Conservation (phyloP, 1,140 invertebrate genomes). For the Cydia pomonella region DNA sequence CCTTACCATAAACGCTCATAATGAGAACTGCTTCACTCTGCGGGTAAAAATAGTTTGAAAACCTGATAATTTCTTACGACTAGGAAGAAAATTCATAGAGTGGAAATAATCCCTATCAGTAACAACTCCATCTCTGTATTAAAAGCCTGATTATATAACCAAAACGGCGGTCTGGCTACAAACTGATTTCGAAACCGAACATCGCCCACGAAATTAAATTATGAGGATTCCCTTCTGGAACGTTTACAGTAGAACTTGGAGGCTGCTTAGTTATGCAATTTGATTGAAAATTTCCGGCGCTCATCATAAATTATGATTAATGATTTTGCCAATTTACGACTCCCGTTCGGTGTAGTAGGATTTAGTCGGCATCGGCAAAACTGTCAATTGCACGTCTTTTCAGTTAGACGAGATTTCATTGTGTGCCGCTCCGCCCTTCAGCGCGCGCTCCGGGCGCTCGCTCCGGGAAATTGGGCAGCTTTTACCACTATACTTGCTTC, state of each 20-base stretch:
- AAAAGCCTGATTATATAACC: background rate
- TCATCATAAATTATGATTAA: constrained; percentile 24
- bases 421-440: constrained; percentile 17
- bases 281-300: constrained; percentile 25
- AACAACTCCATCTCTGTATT: background rate
- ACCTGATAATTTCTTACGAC: no score
- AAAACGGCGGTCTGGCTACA: background rate
- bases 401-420: constrained; percentile 35
- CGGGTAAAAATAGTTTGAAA: no score
- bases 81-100: background rate
- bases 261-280: constrained; percentile 30
- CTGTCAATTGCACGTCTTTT: constrained; percentile 26
- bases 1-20: no score
- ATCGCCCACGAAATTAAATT: constrained; percentile 19
- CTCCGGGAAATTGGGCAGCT: constrained; percentile 31
- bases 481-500: constrained; percentile 16
- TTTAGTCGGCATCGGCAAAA: constrained; percentile 26
- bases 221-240: constrained; percentile 9
- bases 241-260: constrained; percentile 16
- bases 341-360: constrained; percentile 19
- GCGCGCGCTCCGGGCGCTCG: background rate
- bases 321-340: constrained; percentile 23
- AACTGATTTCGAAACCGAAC: constrained; percentile 6
- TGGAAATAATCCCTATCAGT: background rate
- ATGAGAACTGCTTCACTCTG: no score